phyloP scores from a whole-genome alignment of 1,140 invertebrate genomes.

The Lycorma delicatula region DNA sequence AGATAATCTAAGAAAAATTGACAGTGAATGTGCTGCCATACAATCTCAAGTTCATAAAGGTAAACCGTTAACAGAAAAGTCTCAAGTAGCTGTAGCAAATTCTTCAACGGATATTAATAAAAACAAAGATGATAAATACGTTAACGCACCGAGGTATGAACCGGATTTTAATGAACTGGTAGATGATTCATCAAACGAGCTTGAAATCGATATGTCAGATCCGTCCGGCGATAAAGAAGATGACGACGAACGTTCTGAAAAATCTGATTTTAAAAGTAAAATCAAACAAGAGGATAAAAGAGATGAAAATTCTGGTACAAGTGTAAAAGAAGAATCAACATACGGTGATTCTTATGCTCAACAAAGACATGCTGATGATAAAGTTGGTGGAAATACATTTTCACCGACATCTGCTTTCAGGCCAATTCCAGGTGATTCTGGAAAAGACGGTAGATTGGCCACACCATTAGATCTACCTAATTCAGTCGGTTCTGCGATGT shows the following conservation, averaged over 20 bases:
- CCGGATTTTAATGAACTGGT: conserved; percentile 70
- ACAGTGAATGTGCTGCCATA: conserved; percentile 43
- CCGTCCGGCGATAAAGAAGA: conserved; percentile 13
- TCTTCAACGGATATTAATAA: no score
- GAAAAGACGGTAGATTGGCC: conserved; percentile 36
- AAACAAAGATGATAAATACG: conserved; percentile 38
- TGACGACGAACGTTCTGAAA: conserved; percentile 16
- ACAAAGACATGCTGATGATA: neutral
- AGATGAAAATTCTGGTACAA: conserved; percentile 2
- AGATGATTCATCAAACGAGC: conserved; percentile 66
- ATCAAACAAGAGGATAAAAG: conserved; percentile 7
- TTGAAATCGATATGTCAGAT: conserved; percentile 66
- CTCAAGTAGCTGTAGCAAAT: no score
- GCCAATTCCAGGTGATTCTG: conserved; percentile 44
- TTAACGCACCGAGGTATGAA: conserved; percentile 47
- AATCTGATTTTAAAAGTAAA: conserved; percentile 11
- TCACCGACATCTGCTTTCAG: conserved; percentile 65
- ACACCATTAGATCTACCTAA: conserved; percentile 40
- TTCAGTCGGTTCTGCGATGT: conserved; percentile 35
- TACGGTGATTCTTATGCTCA: conserved; percentile 5
- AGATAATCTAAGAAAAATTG: conserved; percentile 45
- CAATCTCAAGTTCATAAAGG: conserved; percentile 37
- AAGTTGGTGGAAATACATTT: conserved; percentile 8
- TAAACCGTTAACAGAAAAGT: conserved; percentile 32
- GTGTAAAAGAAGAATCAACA: neutral